A percentile compares a stretch with the other conserved stretches of the same genome.
Conservation (phyloP, 1,140 invertebrate genomes). For the Oedothorax gibbosus region DNA sequence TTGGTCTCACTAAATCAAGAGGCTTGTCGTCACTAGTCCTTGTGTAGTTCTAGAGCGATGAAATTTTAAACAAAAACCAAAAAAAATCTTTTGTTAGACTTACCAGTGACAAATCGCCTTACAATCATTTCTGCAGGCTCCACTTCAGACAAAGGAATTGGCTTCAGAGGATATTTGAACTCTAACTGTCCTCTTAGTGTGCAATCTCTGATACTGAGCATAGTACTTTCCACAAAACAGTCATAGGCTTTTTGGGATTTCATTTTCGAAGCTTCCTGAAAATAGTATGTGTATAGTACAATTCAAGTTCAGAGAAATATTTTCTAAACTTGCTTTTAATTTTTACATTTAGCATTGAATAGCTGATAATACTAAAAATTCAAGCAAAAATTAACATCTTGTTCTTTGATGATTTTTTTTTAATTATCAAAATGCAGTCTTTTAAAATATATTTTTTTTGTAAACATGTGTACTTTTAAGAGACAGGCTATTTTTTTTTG, state of each 20-base stretch:
- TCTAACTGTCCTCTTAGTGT: constrained; percentile 94
- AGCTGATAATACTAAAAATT: too few relatives aligned
- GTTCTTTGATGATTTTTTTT: too few relatives aligned
- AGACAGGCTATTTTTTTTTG: too few relatives aligned
- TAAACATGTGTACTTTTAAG: too few relatives aligned
- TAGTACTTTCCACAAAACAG: constrained; percentile 86
- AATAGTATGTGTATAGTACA: neutral
- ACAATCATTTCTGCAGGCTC: constrained; percentile 94
- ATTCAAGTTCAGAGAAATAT: neutral
- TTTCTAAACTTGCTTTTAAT: neutral
- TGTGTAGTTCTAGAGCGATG: too few relatives aligned
- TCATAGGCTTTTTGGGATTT: constrained; percentile 89
- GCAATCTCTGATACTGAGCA: constrained; percentile 86
- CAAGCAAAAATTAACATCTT: too few relatives aligned
- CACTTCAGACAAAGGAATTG: constrained; percentile 86
- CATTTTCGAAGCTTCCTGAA: constrained; percentile 80
- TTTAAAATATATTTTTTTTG: too few relatives aligned
- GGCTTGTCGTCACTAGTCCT: too few relatives aligned
- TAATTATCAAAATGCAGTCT: too few relatives aligned
- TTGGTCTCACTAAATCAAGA: too few relatives aligned
- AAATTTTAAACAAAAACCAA: too few relatives aligned
- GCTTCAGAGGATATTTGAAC: constrained; percentile 78
- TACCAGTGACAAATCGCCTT: constrained; percentile 83
- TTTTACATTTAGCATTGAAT: too few relatives aligned
- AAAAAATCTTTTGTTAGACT: neutral